A percentile compares a stretch with the other conserved stretches of the same genome.
Evolutionary conservation across 2,113 vertebrate genomes (phyloP).

Genomic region (Gallinago undulata): DNA sequence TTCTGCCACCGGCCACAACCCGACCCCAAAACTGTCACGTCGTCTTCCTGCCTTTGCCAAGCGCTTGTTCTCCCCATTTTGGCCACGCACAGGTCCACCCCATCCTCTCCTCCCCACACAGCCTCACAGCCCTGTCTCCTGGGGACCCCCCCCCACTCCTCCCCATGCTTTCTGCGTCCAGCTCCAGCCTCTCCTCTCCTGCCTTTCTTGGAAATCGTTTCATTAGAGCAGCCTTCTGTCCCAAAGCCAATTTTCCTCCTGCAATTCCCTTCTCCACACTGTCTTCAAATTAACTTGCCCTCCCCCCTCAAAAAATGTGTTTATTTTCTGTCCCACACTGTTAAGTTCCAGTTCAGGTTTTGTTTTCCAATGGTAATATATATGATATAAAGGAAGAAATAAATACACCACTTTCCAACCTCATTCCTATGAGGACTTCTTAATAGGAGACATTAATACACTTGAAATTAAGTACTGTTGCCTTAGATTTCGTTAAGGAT

Average conservation of each 20-base stretch:
- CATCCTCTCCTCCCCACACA: neutral
- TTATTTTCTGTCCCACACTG: neutral
- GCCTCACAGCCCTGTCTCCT: neutral
- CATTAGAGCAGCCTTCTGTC: neutral
- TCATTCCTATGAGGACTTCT: neutral
- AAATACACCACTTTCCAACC: neutral
- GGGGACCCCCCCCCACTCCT: neutral
- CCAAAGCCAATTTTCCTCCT: neutral
- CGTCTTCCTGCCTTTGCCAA: fast-evolving
- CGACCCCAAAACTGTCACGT: fast-evolving
- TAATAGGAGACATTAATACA: neutral
- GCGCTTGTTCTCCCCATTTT: neutral
- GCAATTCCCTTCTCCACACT: neutral
- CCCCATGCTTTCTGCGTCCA: neutral
- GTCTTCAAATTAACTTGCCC: neutral
- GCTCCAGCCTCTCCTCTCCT: neutral
- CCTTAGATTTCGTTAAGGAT: neutral
- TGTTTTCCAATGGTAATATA: neutral
- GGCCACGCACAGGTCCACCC: fast-evolving
- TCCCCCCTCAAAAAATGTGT: neutral
- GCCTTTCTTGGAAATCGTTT: neutral
- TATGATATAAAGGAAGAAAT: neutral
- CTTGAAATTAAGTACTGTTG: neutral
- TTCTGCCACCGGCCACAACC: neutral
- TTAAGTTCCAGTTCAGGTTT: neutral